Evolutionary conservation across 1,140 invertebrate genomes (phyloP), one percentile per base, ranked within the genome.

Genomic region (Mya arenaria): DNA sequence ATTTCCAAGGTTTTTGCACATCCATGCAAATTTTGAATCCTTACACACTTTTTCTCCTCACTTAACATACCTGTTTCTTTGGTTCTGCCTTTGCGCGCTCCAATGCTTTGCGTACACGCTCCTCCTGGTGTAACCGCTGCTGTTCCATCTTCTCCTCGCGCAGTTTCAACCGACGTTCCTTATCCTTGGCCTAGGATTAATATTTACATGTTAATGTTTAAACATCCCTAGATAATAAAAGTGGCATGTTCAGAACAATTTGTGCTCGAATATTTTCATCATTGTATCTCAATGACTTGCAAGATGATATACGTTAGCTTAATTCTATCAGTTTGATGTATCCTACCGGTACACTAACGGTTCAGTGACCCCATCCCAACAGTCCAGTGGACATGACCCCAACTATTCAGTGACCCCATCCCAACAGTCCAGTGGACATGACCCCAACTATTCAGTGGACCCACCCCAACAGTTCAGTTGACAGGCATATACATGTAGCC

Each of bases 71-170:
- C 89, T 91, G 89, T 88, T 93, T 93, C 86, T 93, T 93, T 68
- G 93, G 93, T 48, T 91, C 91, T 58, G 92, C 92, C 84, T 92
- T 91, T 55, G 92, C 92, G 80, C 93, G 84, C 80, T 93, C 92
- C 41, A 93, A 73, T 13, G 93, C 92, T 79, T 90, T 88, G 60
- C 86, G 85, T 13, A 93, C 89, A 60, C 92, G 74, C 75, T 93
- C 92, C 78, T 93, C 92, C 73, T 93, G 92, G 65, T 92, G 90
- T 25, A 90, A 23, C 65, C 89, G 81, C 80, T 93, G 91, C 71
- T 91, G 89, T 77, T 91, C 89, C 71, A 93, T 89, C 78, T 93
- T 93, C 80, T 93, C 92, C 83, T 93, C 92, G 55, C 91, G 85
- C 83, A 91, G 83, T 78, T 92, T 93, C 83, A 93, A 68, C 23